These are phyloP conservation scores for Microctonus brassicae DNA, from an alignment of 2,888 invertebrate species.

Conservation along the genomic window DNA sequence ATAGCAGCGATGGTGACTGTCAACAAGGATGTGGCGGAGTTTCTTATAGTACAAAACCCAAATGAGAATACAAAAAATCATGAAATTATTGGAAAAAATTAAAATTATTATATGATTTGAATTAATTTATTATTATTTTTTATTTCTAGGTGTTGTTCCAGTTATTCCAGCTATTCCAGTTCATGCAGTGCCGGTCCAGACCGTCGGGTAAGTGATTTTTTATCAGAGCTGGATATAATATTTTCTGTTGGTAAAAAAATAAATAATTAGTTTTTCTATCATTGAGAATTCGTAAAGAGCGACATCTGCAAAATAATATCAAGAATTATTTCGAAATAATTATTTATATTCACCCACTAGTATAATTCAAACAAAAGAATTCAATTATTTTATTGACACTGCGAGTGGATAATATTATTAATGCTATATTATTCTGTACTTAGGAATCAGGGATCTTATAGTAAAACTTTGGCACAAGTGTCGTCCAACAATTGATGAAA, in stretches of 20 bases:
- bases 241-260: neutral
- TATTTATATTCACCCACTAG: too few species aligned
- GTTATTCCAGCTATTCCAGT: slow-evolving; percentile 43
- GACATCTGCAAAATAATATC: neutral
- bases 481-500: slow-evolving; percentile 51
- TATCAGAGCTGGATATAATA: neutral
- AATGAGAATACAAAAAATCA: too few species aligned
- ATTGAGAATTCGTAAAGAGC: neutral
- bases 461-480: slow-evolving; percentile 51
- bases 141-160: slow-evolving; percentile 22
- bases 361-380: too few species aligned
- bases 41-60: too few species aligned
- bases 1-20: slow-evolving; percentile 39
- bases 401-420: too few species aligned
- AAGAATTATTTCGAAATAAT: too few species aligned
- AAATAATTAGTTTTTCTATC: neutral
- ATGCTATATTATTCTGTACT: neutral
- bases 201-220: slow-evolving; percentile 21
- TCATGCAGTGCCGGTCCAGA: slow-evolving; percentile 36
- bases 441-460: slow-evolving; percentile 44
- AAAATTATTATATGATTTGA: neutral
- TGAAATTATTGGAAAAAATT: slow-evolving; percentile 32
- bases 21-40: too few species aligned
- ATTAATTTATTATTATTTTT: neutral
- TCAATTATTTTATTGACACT: too few species aligned